Base-by-base conservation (phyloP, 2,888 invertebrate species). In the Drosophila engyochracea region DNA sequence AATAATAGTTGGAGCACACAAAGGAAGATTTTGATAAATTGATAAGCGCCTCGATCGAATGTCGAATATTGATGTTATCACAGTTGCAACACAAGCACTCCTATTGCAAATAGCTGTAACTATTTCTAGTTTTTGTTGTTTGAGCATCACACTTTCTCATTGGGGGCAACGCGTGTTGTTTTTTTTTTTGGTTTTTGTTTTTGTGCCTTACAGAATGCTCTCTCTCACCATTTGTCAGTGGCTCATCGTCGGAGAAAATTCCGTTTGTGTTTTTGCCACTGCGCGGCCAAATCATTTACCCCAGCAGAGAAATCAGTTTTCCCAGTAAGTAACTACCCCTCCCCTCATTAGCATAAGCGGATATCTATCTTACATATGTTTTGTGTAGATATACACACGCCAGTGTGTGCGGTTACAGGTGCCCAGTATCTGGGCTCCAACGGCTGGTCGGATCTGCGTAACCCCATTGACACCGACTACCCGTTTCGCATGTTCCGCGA, bases 201-300 rank as follows among this genome's bases (percentile, higher is more conserved):
- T 74, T 51, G 25, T n/a, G 19, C 39, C 88, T 95, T 94, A 4
- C 95, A 97, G 97, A 97, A 94, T 97, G 97, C 94, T 95, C 96
- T 51, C 94, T 97, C 91, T 97, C 97, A 61, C 96, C 97, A 35
- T 98, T 98, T 92, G 94, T 95, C 55, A 95, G 95, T 83, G 96
- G 96, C 70, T 94, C 95, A 28, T 96, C 96, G 54, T 94, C 95
- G 65, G 97, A 97, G 93, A 96, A 96, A 91, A 97, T 98, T 83
- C 98, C 98, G 30, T 97, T 97, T 92, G 97, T 98, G 28, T 97
- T 96, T 93, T 94, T 98, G 81, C 98, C 98, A 25, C 94, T 97
- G 76, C 96, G 96, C 91, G 97, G 97, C 52, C 97, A 97, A 94
- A 97, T 98, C 83, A 96, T 98, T 85, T 96, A 98, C 94, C 97